phyloP scores from a whole-genome alignment of 2,113 vertebrate species.

The Myocastor coypus region DNA sequence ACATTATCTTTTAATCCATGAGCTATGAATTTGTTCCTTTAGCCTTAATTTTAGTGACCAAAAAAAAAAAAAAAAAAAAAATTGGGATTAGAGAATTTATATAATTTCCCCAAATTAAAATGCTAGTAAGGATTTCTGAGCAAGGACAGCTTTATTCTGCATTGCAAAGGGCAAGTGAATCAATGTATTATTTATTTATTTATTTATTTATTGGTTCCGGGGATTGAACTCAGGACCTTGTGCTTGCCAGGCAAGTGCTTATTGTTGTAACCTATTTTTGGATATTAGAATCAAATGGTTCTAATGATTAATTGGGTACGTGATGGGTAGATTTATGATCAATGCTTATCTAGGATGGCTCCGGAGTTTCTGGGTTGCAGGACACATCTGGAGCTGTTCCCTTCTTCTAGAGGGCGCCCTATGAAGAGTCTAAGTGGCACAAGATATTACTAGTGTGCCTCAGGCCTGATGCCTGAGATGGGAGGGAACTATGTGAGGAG shows the following conservation, averaged over 20 bases:
- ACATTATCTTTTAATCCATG: background rate
- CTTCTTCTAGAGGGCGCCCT: background rate
- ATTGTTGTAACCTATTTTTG: background rate
- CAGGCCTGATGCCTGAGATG: background rate
- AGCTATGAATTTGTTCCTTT: background rate
- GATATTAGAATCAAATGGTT: background rate
- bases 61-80: too few species aligned
- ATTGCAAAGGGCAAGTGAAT: background rate
- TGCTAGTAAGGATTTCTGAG: background rate
- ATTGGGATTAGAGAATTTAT: slow-evolving; percentile 44
- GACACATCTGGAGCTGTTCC: background rate
- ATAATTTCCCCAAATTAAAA: slow-evolving; percentile 24
- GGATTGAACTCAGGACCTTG: too few species aligned
- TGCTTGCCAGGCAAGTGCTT: too few species aligned
- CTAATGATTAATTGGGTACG: background rate
- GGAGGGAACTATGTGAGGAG: background rate
- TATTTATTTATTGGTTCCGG: too few species aligned
- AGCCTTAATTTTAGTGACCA: slow-evolving; percentile 26
- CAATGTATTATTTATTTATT: too few species aligned
- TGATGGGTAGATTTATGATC: background rate
- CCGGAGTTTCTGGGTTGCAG: background rate
- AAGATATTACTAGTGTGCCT: background rate
- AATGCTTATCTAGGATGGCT: background rate
- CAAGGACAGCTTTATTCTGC: background rate
- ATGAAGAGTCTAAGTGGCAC: background rate